These are phyloP conservation scores for Aegotheles bennettii DNA, from an alignment of 2,113 vertebrate species.

Conservation along the genomic window DNA sequence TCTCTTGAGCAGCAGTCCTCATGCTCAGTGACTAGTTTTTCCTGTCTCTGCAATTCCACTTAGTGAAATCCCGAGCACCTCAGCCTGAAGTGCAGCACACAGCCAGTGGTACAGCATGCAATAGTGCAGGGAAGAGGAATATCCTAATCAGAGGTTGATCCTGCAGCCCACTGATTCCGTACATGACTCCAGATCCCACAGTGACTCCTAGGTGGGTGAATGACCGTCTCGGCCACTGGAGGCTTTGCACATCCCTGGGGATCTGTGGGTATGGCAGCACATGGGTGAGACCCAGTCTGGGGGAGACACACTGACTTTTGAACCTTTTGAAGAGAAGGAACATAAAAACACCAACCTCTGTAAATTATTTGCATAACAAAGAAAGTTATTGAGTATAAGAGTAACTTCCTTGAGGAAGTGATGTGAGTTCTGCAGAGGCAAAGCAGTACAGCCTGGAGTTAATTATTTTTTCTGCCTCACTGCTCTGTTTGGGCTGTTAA, in stretches of 20 bases:
- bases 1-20: neutral
- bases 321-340: neutral
- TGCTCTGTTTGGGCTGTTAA: neutral
- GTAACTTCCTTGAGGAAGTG: neutral
- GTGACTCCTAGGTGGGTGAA: neutral
- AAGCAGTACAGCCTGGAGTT: neutral
- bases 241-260: neutral
- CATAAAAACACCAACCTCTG: neutral
- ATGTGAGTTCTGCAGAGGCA: neutral
- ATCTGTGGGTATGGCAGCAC: neutral
- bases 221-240: accelerated
- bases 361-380: neutral
- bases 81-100: neutral
- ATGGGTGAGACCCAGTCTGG: neutral
- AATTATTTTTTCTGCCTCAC: neutral
- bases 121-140: neutral
- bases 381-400: neutral
- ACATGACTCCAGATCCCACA: accelerated
- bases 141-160: neutral
- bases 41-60: neutral
- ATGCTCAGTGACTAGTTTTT: neutral
- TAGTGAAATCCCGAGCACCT: neutral
- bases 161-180: neutral
- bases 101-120: neutral
- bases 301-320: neutral